Base-by-base conservation (phyloP, 2,797 vertebrate genomes). In the Apodemus agrarius region DNA sequence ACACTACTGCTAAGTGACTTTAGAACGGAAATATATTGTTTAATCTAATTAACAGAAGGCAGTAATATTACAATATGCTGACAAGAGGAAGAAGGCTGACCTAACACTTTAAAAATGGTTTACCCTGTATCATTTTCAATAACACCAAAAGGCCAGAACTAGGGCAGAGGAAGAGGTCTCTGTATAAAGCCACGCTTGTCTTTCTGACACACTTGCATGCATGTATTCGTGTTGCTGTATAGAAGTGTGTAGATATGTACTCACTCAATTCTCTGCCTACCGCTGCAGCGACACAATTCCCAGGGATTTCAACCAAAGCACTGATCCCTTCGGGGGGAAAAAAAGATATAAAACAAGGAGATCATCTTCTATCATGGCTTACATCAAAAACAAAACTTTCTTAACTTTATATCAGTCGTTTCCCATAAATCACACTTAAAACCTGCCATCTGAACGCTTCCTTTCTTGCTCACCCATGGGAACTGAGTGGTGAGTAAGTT, bases 191-290 rank as follows among this genome's bases (percentile, higher is more conserved):
- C 6, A 34, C 52, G 52, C 19, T 59, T 11, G 6, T 87, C 81
- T 89, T 94, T 76, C 81, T 1, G 16, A 84, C 34, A 86, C 6
- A 5, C 34, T 4, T 49, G 87, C 46, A 37, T 46, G 83, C 2
- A 40, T 94, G 29, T n/a, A 88, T 81, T 24, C 52, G 37, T 31
- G 43, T 3, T 40, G 59, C 43, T 61, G 34, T 40, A 34, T 37
- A 63, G 4, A 24, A 4, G 14, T 16, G 40, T 22, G 7, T 79
- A 79, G 34, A 7, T 80, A 78, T 96, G 96, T 93, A 98, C 99
- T 99, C 96, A 99, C 99, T 98, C 43, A 99, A 98, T 95, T 99
- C 99, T 98, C 98, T 99, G 96, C 99, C 99, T 98, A 99, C 98
- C 8, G 99, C 99, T 76, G 99, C 99, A 6, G 99, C 99, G 16